Percentiles rank a stretch among this genome's conserved stretches.
Conservation (phyloP, 1,140 invertebrate species). For the Chrysopa pallens region DNA sequence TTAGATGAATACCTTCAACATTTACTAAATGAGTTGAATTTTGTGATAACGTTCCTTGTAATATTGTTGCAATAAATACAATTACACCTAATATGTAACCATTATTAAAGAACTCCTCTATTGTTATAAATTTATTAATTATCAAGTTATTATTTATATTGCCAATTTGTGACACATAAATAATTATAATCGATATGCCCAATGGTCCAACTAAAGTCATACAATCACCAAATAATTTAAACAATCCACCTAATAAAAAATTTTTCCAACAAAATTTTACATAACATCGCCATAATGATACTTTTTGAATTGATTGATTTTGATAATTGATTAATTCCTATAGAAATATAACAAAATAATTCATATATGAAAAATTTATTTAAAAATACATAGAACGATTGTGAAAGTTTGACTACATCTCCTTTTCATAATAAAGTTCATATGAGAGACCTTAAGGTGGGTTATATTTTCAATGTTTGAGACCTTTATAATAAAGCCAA, state of each 20-base stretch:
- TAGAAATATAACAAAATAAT: too few species aligned
- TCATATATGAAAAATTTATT: too few species aligned
- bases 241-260: constrained; percentile 49
- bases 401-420: too few species aligned
- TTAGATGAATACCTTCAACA: constrained; percentile 60
- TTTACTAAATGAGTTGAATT: constrained; percentile 66
- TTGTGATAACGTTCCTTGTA: constrained; percentile 69
- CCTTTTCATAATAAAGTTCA: too few species aligned
- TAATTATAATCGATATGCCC: constrained; percentile 53
- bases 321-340: not conserved
- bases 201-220: constrained; percentile 57
- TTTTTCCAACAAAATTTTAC: constrained; percentile 48
- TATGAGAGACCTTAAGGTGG: too few species aligned
- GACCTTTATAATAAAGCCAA: too few species aligned
- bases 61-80: constrained; percentile 48
- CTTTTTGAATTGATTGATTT: constrained; percentile 5
- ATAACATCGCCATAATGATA: constrained; percentile 46
- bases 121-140: constrained; percentile 24
- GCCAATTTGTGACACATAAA: constrained; percentile 31
- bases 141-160: constrained; percentile 8
- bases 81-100: constrained; percentile 59
- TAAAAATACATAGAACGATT: too few species aligned
- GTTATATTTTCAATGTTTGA: too few species aligned
- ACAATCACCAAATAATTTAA: constrained; percentile 61
- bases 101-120: constrained; percentile 47